Evolutionary conservation across 1,140 invertebrate genomes (phyloP), one percentile per base, ranked within the genome.

Genomic region (Drosophila ohnishii): DNA sequence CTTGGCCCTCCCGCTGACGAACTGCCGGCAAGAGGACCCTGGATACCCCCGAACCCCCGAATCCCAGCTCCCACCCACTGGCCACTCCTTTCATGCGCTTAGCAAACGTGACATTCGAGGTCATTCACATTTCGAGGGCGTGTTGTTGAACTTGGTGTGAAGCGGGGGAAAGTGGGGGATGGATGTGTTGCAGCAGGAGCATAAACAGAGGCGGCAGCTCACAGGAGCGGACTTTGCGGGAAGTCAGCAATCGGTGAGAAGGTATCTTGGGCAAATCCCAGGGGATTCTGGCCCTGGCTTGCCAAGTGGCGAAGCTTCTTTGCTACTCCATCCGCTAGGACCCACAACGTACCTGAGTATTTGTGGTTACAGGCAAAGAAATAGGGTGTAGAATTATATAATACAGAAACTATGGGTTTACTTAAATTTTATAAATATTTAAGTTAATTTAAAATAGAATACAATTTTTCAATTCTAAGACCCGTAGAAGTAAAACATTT

Each of bases 71-170:
- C 64, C 47, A 22, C 25, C 62, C 66, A 66, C 19, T 30, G 48
- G 30, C 53, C 65, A 50, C 53, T 51, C 48, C 73, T 69, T 64
- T 63, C 61, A 64, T 73, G 45, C 50, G 78, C 80, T 80, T 45
- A 44, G 53, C 78, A 80, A 86, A 83, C 79, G 82, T 90, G 87
- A 90, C 87, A 90, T 90, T 90, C 59, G 87, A 74, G 87, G 87
- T 90, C 87, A 67, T 90, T 90, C 87, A 90, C 87, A 90, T 90
- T 87, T 87, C 80, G 87, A 90, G 86, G 86, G 82, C 87, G 80
- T 90, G 87, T 90, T 90, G 87, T 90, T 90, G 87, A 90, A 90
- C 87, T 90, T 90, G 87, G 70, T 85, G 66, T 45, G 59, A 55
- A 44, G 72, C 34, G 32, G 56, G 32, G 11, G n/a, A 9, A 16